phyloP scores from a whole-genome alignment of 2,888 invertebrate species.

The Pharmacophagus antenor region DNA sequence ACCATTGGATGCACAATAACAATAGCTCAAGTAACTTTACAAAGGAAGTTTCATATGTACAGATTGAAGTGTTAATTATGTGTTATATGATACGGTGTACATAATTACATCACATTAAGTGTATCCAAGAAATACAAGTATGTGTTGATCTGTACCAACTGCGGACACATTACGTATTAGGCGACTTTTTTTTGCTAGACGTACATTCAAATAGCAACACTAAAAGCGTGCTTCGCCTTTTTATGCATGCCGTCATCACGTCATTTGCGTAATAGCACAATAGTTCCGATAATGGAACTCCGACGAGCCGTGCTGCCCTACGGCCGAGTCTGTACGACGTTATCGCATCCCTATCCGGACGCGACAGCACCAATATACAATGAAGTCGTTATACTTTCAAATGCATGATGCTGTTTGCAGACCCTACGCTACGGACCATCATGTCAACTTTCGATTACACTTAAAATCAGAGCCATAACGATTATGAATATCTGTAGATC shows the following conservation, averaged over 20 bases:
- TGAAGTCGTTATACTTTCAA: background rate
- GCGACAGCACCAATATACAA: background rate
- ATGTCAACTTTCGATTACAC: too few species aligned
- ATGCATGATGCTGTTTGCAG: background rate
- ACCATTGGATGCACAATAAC: background rate
- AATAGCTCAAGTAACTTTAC: background rate
- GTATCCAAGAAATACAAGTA: background rate
- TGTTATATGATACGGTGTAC: conserved; percentile 2
- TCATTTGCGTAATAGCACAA: conserved; percentile 37
- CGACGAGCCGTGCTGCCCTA: conserved; percentile 18
- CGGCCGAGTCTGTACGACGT: conserved; percentile 5
- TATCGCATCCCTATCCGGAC: conserved; percentile 14
- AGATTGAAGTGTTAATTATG: background rate
- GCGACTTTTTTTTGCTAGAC: conserved; percentile 7
- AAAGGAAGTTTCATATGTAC: background rate
- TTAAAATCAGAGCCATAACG: too few species aligned
- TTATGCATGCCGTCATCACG: conserved; percentile 39
- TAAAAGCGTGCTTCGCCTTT: conserved; percentile 36
- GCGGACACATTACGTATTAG: too few species aligned
- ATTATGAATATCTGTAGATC: too few species aligned
- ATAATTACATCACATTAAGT: conserved; percentile 3
- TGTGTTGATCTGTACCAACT: background rate
- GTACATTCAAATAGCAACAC: conserved; percentile 14
- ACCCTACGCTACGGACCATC: too few species aligned
- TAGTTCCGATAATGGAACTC: conserved; percentile 33